Evolutionary conservation across 2,113 vertebrate species (phyloP).

Genomic region (Anthoscopus minutus): DNA sequence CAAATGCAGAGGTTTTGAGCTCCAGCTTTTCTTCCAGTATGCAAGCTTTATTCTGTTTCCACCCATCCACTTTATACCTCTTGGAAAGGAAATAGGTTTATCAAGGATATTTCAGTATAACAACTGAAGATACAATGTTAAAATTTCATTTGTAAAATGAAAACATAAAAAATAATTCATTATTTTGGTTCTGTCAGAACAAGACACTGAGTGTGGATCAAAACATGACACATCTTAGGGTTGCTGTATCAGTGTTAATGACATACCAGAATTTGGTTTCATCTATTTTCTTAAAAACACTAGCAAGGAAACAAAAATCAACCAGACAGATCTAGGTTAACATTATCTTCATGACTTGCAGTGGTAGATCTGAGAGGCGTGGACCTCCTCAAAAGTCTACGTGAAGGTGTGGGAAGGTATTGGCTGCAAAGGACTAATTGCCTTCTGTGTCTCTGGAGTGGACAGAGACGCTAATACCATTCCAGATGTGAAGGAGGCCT

Average conservation of each 20-base stretch:
- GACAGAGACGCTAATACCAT: background rate
- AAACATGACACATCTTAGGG: background rate
- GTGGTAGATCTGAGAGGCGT: background rate
- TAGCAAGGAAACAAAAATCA: background rate
- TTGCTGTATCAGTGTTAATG: background rate
- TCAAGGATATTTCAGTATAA: background rate
- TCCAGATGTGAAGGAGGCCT: background rate
- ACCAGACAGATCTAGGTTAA: background rate
- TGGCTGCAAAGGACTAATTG: background rate
- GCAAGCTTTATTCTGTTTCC: background rate
- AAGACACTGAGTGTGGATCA: background rate
- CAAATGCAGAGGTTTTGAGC: conserved; percentile 20
- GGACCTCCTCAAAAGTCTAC: background rate
- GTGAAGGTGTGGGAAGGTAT: background rate
- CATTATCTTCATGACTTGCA: background rate
- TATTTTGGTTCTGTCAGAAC: background rate
- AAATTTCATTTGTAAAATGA: background rate
- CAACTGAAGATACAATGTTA: background rate
- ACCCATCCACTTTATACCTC: background rate
- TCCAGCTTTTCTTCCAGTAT: background rate
- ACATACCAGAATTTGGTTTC: background rate
- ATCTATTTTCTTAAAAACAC: background rate
- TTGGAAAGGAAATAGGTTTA: background rate
- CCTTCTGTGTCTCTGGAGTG: background rate
- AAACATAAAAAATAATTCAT: background rate